Base-by-base conservation (phyloP, 2,888 invertebrate genomes). In the Ennomos fuscantarius region DNA sequence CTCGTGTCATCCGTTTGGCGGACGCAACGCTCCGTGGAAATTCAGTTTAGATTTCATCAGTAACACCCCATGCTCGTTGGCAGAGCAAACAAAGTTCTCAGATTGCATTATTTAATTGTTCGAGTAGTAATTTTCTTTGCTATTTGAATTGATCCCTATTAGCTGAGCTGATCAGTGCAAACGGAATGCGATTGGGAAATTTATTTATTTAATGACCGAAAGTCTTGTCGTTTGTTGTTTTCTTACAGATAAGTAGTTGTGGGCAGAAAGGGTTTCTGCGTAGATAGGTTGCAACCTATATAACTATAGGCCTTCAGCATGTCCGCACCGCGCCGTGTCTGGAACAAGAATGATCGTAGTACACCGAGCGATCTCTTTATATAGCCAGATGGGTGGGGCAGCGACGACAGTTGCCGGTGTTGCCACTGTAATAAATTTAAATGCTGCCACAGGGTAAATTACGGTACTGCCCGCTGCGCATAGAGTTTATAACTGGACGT, bases 21-120 rank as follows among this genome's bases (percentile, higher is more conserved):
- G 70, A 76, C 73, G 73, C 76, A 78, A 80, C 80, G 78, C 82
- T 71, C 77, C 79, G 77, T 74, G 81, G 76, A 79, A 84, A 87
- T 83, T 84, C 78, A 84, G 87, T 89, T 90, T 87, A 84, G 85
- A 89, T 90, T 87, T 86, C 82, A 89, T 87, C 87, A 79, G 74
- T 64, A 43, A 56, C 61, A 71, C 71, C 76, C 78, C 81, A 47
- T 79, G 70, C 70, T 73, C 71, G 61, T 59, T 66, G 60, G 79
- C 81, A 79, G 75, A 85, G 80, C 86, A 91, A 89, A 90, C 83
- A 89, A 74, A 64, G 78, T 75, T 77, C 76, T 76, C 79, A 73
- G 83, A 86, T 89, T 87, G 84, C 83, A 81, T 88, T 87, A 85
- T 87, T 85, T 89, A 87, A 90, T 89, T 90, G 89, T 85, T 86